phyloP scores from a whole-genome alignment of 2,797 vertebrate species.

The Rousettus madagascariensis region DNA sequence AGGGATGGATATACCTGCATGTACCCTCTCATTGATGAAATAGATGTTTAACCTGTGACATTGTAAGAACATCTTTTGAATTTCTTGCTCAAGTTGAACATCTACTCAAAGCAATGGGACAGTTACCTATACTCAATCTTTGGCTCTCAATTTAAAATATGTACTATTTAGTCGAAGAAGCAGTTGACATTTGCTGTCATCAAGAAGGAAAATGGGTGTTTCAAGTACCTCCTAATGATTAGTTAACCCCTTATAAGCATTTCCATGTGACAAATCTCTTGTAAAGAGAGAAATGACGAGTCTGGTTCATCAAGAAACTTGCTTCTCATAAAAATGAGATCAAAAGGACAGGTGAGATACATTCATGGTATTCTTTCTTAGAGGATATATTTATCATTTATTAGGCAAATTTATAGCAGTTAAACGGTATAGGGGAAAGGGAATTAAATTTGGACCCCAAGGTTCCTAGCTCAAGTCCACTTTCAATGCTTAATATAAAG shows the following conservation, averaged over 20 bases:
- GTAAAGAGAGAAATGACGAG: constrained; percentile 35
- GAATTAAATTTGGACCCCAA: background rate
- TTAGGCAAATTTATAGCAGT: background rate
- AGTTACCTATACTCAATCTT: constrained; percentile 1
- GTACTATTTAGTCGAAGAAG: constrained; percentile 52
- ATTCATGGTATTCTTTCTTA: background rate
- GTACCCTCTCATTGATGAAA: background rate
- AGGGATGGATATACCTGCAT: constrained; percentile 65
- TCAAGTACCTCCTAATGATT: constrained; percentile 59
- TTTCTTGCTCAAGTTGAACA: constrained; percentile 6
- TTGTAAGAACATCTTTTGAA: background rate
- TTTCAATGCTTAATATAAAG: background rate
- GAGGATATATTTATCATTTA: background rate
- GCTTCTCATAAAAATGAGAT: constrained; percentile 29
- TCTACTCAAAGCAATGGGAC: background rate
- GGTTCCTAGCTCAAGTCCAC: background rate
- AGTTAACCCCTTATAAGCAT: constrained; percentile 72
- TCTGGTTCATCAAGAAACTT: constrained; percentile 7
- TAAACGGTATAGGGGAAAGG: background rate
- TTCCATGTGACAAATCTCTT: constrained; percentile 60
- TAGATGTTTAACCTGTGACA: constrained; percentile 52
- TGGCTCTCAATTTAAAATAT: constrained; percentile 41
- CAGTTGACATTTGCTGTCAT: constrained; percentile 63
- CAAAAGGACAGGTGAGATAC: background rate
- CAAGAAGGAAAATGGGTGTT: constrained; percentile 62